phyloP scores from a whole-genome alignment of 2,888 invertebrate genomes.

The Polyommatus icarus region DNA sequence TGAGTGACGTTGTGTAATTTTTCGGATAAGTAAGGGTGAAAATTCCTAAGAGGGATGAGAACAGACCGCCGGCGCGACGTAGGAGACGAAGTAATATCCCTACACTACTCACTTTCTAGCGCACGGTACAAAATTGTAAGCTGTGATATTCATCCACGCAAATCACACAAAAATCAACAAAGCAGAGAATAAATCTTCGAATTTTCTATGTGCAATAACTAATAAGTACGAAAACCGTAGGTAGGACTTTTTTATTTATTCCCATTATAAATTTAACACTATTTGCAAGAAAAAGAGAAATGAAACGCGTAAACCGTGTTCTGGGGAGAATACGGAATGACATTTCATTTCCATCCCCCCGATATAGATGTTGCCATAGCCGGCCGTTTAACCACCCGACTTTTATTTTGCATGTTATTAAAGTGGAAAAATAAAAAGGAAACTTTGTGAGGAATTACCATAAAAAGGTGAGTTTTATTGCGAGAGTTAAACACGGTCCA shows the following conservation, averaged over 20 bases:
- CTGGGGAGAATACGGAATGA: conserved; percentile 28
- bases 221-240: neutral
- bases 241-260: neutral
- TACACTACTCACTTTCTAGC: too few species aligned
- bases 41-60: too few species aligned
- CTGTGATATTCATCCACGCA: neutral
- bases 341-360: conserved; percentile 36
- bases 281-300: conserved; percentile 19
- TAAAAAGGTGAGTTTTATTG: conserved; percentile 52
- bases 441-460: conserved; percentile 65
- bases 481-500: conserved; percentile 15
- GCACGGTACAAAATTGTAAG: neutral
- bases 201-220: neutral
- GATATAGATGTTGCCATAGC: conserved; percentile 59
- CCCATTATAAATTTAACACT: neutral
- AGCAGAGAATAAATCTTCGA: neutral
- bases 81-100: neutral
- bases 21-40: too few species aligned
- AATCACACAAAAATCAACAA: neutral
- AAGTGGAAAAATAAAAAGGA: conserved; percentile 63
- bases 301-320: conserved; percentile 25
- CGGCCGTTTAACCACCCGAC: conserved; percentile 54
- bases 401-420: conserved; percentile 73
- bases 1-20: too few species aligned
- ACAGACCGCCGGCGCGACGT: too few species aligned